These are phyloP conservation scores for Apolygus lucorum DNA, from an alignment of 1,140 invertebrate species.

Conservation along the genomic window DNA sequence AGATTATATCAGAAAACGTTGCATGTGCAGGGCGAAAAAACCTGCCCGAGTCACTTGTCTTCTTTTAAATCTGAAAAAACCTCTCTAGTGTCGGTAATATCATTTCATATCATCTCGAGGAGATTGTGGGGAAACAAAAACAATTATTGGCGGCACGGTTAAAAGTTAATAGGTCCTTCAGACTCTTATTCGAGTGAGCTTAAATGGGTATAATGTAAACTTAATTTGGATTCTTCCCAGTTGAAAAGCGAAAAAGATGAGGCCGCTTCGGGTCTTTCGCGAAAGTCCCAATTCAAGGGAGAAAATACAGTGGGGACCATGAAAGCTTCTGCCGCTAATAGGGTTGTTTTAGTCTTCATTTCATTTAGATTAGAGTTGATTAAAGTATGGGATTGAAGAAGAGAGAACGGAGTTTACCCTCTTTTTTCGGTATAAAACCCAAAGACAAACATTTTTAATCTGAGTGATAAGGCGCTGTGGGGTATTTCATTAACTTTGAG, in stretches of 20 bases:
- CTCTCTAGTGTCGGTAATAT: too few species aligned
- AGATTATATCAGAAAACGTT: too few species aligned
- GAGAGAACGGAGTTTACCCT: background rate
- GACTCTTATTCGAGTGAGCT: too few species aligned
- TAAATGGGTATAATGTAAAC: conserved; percentile 2
- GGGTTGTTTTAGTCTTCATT: conserved; percentile 16
- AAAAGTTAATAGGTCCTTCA: too few species aligned
- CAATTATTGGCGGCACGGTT: too few species aligned
- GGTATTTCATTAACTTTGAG: conserved; percentile 2
- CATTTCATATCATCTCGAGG: too few species aligned
- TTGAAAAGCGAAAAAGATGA: background rate
- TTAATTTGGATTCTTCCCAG: conserved; percentile 2
- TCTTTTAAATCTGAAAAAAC: too few species aligned
- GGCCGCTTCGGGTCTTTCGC: background rate
- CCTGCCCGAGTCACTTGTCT: too few species aligned
- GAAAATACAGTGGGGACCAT: background rate
- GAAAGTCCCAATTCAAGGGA: background rate
- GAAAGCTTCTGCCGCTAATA: conserved; percentile 5
- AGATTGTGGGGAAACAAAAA: too few species aligned
- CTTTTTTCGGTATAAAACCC: background rate
- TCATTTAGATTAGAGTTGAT: conserved; percentile 13
- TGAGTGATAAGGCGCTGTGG: background rate
- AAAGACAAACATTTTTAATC: conserved; percentile 12
- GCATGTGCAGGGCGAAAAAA: too few species aligned
- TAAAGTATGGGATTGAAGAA: background rate